phyloP scores from a whole-genome alignment of 2,888 invertebrate genomes.

The Apamea sordens region DNA sequence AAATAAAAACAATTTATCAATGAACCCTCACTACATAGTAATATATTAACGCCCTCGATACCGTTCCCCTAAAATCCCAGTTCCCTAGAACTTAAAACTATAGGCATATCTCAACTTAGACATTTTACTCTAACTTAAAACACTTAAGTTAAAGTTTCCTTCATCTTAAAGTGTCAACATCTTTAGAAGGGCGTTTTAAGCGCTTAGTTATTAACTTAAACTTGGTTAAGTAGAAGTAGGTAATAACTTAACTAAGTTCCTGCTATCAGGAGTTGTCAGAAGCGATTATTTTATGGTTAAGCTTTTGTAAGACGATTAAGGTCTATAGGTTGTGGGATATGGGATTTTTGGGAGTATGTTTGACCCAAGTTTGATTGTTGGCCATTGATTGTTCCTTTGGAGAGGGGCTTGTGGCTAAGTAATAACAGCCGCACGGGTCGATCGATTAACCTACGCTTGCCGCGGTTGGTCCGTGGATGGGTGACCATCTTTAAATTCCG shows the following conservation, averaged over 20 bases:
- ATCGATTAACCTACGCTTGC: too few relatives aligned
- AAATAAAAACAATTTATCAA: not conserved
- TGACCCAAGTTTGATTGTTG: not conserved
- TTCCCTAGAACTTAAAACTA: constrained; percentile 42
- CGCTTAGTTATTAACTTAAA: constrained; percentile 67
- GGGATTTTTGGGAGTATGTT: not conserved
- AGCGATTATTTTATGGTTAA: constrained; percentile 64
- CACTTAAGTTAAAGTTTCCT: constrained; percentile 57
- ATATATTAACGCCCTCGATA: constrained; percentile 1
- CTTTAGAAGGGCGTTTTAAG: constrained; percentile 65
- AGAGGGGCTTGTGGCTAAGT: too few relatives aligned
- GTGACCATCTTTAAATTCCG: too few relatives aligned
- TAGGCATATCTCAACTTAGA: constrained; percentile 38
- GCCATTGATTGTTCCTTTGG: not conserved
- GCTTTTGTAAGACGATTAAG: constrained; percentile 35
- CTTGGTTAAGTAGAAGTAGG: constrained; percentile 62
- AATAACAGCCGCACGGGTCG: too few relatives aligned
- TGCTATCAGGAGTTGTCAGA: constrained; percentile 63
- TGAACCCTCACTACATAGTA: not conserved
- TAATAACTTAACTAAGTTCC: constrained; percentile 64
- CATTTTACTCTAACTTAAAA: constrained; percentile 49
- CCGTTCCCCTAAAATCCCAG: constrained; percentile 25
- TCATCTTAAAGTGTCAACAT: constrained; percentile 66
- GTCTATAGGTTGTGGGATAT: constrained; percentile 1
- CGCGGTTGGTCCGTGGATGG: too few relatives aligned